These are phyloP conservation scores for Oophaga sylvatica DNA, from an alignment of 2,797 vertebrate genomes.

Conservation along the genomic window DNA sequence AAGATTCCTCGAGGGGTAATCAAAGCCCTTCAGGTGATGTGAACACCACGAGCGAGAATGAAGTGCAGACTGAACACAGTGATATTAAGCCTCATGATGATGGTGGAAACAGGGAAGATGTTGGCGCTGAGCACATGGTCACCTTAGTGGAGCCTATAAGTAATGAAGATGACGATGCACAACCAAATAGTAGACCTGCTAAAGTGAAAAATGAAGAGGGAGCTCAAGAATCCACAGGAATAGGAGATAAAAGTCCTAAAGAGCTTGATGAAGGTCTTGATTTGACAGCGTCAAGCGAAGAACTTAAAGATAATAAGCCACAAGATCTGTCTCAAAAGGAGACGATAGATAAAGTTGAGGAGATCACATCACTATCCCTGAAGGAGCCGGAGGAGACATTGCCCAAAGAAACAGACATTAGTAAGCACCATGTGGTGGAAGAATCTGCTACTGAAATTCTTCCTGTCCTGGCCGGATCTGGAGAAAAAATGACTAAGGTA, in stretches of 20 bases:
- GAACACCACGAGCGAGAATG: too few relatives aligned
- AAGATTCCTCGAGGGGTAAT: too few relatives aligned
- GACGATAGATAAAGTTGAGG: background rate
- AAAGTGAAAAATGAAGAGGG: background rate
- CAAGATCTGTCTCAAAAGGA: background rate
- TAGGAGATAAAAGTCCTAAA: background rate
- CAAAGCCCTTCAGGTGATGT: too few relatives aligned
- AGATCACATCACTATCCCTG: background rate
- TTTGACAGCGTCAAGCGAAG: background rate
- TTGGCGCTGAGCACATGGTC: background rate
- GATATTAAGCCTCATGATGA: slow-evolving; percentile 6
- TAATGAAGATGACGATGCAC: background rate
- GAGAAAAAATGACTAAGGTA: background rate
- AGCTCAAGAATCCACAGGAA: background rate
- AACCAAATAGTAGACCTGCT: background rate
- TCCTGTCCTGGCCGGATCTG: background rate
- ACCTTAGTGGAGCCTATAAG: slow-evolving; percentile 14
- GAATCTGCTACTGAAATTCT: background rate
- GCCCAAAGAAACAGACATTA: background rate
- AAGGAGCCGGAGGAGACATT: background rate
- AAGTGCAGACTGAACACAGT: background rate
- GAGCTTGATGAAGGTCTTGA: background rate
- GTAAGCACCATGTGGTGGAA: background rate
- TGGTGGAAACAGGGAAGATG: too few relatives aligned
- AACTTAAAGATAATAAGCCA: background rate